Evolutionary conservation across 2,797 vertebrate species (phyloP).

Genomic region (Neosilurus mollespiculum): DNA sequence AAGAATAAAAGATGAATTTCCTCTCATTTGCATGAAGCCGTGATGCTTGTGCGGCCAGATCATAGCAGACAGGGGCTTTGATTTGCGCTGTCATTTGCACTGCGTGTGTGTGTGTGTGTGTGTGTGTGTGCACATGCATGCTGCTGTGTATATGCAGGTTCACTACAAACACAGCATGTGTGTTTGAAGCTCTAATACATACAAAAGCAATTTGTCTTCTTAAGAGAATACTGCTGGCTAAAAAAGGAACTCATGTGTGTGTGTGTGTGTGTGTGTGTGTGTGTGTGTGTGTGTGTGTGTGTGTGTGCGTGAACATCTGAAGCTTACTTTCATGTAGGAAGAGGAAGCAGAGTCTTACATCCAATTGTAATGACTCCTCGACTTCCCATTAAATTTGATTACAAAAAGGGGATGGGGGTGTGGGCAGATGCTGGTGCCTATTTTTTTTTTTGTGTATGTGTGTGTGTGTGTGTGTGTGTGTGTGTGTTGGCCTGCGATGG

Average conservation of each 20-base stretch:
- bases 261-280: slow-evolving; percentile 12
- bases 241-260: slow-evolving; percentile 1
- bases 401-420: background rate
- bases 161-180: slow-evolving; percentile 22
- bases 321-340: slow-evolving; percentile 24
- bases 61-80: slow-evolving; percentile 37
- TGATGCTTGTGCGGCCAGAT: slow-evolving; percentile 29
- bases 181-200: slow-evolving; percentile 35
- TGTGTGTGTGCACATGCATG: background rate
- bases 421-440: too few species aligned
- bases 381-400: slow-evolving; percentile 15
- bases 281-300: background rate
- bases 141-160: background rate
- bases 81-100: slow-evolving; percentile 31
- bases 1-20: slow-evolving; percentile 24
- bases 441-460: too few species aligned
- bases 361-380: slow-evolving; percentile 23
- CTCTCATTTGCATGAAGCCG: slow-evolving; percentile 40
- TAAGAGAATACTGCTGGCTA: slow-evolving; percentile 29
- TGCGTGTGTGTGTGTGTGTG: slow-evolving; percentile 1
- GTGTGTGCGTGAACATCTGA: slow-evolving; percentile 14
- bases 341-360: slow-evolving; percentile 17
- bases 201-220: slow-evolving; percentile 35
- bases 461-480: too few species aligned
- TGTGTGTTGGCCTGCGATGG: too few species aligned